These are phyloP conservation scores for Drosophila pallidifrons DNA, from an alignment of 1,140 invertebrate genomes.

Conservation along the genomic window DNA sequence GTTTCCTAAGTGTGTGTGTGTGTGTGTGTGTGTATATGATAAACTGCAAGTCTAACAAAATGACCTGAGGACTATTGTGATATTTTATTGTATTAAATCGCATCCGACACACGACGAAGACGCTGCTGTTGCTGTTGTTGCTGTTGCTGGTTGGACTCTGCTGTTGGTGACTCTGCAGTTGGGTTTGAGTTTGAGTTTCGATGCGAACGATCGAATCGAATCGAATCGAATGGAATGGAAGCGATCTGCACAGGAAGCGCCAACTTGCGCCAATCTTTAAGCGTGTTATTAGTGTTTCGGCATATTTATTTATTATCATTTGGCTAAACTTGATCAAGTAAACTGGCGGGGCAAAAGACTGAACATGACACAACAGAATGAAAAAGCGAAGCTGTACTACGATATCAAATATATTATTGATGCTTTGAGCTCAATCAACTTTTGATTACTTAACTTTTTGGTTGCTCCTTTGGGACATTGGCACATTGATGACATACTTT, in stretches of 20 bases:
- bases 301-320: conserved; percentile 83
- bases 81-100: conserved; percentile 84
- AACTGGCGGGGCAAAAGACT: conserved; percentile 4
- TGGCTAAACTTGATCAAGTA: conserved; percentile 42
- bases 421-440: conserved; percentile 48
- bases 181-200: conserved; percentile 44
- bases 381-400: background rate
- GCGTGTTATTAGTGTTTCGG: conserved; percentile 82
- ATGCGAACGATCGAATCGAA: conserved; percentile 29
- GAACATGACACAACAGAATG: conserved; percentile 48
- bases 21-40: conserved; percentile 64
- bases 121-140: conserved; percentile 4
- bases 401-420: background rate
- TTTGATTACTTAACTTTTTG: conserved; percentile 78
- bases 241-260: conserved; percentile 65
- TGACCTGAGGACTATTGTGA: conserved; percentile 84
- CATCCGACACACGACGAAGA: conserved; percentile 74
- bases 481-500: conserved; percentile 79
- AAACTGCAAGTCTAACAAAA: conserved; percentile 84
- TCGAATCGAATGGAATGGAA: background rate
- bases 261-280: conserved; percentile 79
- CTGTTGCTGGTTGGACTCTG: background rate
- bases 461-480: conserved; percentile 31
- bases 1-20: conserved; percentile 13
- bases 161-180: conserved; percentile 31